Percentiles rank a stretch among this genome's conserved stretches.
phyloP scores from a whole-genome alignment of 2,797 vertebrate genomes.

The Bothrops alternatus region DNA sequence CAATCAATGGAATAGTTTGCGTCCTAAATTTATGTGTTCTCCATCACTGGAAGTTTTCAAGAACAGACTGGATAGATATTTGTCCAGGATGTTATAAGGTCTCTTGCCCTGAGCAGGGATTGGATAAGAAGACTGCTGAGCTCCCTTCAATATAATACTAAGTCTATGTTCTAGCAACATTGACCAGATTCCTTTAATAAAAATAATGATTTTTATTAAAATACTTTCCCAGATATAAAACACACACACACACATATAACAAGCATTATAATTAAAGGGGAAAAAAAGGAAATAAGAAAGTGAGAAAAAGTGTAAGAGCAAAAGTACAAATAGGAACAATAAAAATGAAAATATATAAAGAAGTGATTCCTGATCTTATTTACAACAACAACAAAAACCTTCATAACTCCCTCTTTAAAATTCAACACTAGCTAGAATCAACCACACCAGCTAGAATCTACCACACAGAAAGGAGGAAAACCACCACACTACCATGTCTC shows the following conservation, averaged over 20 bases:
- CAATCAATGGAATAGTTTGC: background rate
- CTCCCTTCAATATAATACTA: background rate
- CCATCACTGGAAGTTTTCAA: background rate
- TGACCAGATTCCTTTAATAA: background rate
- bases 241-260: background rate
- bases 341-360: background rate
- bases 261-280: background rate
- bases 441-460: background rate
- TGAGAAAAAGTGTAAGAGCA: background rate
- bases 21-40: background rate
- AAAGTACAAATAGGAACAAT: background rate
- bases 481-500: background rate
- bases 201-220: background rate
- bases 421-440: background rate
- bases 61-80: background rate
- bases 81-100: background rate
- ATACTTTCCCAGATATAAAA: background rate
- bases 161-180: background rate
- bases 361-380: background rate
- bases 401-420: background rate
- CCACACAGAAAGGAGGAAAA: background rate
- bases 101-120: background rate
- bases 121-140: background rate
- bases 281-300: background rate
- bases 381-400: background rate